Percentiles rank a stretch among this genome's conserved stretches.
These are phyloP conservation scores for Illadopsis cleaveri DNA, from an alignment of 2,113 vertebrate genomes.

Conservation along the genomic window DNA sequence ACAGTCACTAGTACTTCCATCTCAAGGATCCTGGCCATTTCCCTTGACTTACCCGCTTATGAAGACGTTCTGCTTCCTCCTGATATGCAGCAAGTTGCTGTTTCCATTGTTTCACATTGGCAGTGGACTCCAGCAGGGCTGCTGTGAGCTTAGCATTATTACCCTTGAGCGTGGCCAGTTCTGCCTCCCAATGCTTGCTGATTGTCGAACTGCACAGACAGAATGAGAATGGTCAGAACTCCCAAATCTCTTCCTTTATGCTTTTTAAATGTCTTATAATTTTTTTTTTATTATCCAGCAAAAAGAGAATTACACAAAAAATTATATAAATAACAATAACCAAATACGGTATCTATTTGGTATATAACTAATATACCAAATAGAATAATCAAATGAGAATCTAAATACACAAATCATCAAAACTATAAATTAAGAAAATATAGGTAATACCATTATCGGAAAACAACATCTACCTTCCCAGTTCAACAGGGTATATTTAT, in stretches of 20 bases:
- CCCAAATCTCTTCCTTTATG: background rate
- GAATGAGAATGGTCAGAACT: background rate
- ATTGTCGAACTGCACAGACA: constrained; percentile 77
- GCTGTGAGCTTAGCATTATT: constrained; percentile 98
- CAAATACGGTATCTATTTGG: background rate
- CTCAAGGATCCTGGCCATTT: background rate
- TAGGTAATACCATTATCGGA: background rate
- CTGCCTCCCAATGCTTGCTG: constrained; percentile 98
- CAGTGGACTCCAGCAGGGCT: constrained; percentile 95
- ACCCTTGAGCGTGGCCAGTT: constrained; percentile 94
- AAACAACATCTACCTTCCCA: background rate
- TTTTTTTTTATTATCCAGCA: background rate
- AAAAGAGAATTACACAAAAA: background rate
- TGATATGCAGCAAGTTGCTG: constrained; percentile 97
- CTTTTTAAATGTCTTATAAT: background rate
- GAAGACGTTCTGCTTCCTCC: constrained; percentile 96
- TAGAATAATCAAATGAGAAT: background rate
- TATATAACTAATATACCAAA: background rate
- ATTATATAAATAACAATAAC: background rate
- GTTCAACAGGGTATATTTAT: background rate
- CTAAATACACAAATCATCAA: background rate
- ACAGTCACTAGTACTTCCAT: background rate
- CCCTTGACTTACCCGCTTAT: constrained; percentile 86
- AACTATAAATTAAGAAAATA: background rate
- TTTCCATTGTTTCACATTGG: constrained; percentile 99